Percentiles rank a stretch among this genome's conserved stretches.
Evolutionary conservation across 2,797 vertebrate genomes (phyloP).

Genomic region (Pelochelys cantorii): DNA sequence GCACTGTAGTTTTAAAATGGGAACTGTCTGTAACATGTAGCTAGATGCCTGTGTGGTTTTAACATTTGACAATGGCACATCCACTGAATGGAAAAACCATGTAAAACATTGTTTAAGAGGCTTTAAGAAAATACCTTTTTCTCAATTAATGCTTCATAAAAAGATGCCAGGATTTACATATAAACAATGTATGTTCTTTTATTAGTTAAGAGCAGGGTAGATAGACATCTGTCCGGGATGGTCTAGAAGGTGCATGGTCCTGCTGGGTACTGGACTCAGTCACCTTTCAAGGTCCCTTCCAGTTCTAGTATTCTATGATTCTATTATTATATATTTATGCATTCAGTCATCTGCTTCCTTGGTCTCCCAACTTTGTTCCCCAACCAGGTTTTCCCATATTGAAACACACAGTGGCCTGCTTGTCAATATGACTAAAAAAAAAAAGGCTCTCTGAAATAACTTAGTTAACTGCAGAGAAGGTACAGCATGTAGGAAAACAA

Average conservation of each 20-base stretch:
- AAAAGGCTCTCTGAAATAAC: constrained; percentile 32
- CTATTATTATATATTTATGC: not conserved
- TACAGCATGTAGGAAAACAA: not conserved
- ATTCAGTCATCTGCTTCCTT: not conserved
- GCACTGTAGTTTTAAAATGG: constrained; percentile 86
- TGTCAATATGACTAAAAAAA: not conserved
- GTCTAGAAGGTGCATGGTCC: too few species aligned
- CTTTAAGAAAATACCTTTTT: constrained; percentile 25
- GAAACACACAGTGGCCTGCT: not conserved
- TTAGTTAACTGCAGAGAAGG: constrained; percentile 36
- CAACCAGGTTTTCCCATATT: not conserved
- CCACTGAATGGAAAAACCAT: not conserved
- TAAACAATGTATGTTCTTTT: not conserved
- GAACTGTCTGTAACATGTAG: constrained; percentile 84
- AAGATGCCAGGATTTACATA: not conserved
- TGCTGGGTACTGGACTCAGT: too few species aligned
- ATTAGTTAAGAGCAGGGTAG: too few species aligned
- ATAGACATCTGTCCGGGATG: too few species aligned
- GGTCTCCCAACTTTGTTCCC: not conserved
- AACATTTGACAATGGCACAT: constrained; percentile 53
- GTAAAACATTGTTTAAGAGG: not conserved
- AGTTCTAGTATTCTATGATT: too few species aligned
- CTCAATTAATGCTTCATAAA: not conserved
- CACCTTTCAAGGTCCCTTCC: too few species aligned
- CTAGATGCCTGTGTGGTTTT: constrained; percentile 83